Evolutionary conservation across 2,888 invertebrate species (phyloP).

Genomic region (Macrosoma leucophasiata): DNA sequence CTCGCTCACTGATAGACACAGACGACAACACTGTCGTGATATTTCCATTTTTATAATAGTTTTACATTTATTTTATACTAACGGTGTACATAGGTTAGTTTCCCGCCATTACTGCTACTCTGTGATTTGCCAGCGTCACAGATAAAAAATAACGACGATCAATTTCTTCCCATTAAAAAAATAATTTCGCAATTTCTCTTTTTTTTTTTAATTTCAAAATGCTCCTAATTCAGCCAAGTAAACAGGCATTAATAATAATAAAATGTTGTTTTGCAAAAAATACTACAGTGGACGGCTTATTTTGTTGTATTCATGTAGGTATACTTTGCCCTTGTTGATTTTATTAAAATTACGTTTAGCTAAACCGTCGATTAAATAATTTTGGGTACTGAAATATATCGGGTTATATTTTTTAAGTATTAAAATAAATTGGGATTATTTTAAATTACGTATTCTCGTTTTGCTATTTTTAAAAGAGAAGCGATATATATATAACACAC

Average conservation of each 20-base stretch:
- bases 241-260: slow-evolving; percentile 17
- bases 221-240: slow-evolving; percentile 10
- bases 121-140: slow-evolving; percentile 11
- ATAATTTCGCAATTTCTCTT: no score
- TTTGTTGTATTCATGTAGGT: slow-evolving; percentile 46
- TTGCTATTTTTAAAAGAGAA: no score
- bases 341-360: slow-evolving; percentile 2
- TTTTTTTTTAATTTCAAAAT: no score
- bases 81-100: slow-evolving; percentile 17
- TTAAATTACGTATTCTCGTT: no score
- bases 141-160: slow-evolving; percentile 11
- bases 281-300: slow-evolving; percentile 62
- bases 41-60: slow-evolving; percentile 42
- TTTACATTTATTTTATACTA: slow-evolving; percentile 16
- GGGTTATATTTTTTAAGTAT: no score
- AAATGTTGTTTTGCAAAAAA: slow-evolving; percentile 44
- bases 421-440: no score
- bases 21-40: slow-evolving; percentile 48
- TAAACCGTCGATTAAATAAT: slow-evolving; percentile 7
- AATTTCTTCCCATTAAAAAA: slow-evolving; percentile 11
- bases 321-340: slow-evolving; percentile 45
- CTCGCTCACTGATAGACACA: slow-evolving; percentile 54
- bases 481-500: no score
- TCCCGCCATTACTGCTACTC: slow-evolving; percentile 29
- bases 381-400: no score